These are phyloP conservation scores for Ranitomeya variabilis DNA, from an alignment of 2,113 vertebrate species.

Conservation along the genomic window DNA sequence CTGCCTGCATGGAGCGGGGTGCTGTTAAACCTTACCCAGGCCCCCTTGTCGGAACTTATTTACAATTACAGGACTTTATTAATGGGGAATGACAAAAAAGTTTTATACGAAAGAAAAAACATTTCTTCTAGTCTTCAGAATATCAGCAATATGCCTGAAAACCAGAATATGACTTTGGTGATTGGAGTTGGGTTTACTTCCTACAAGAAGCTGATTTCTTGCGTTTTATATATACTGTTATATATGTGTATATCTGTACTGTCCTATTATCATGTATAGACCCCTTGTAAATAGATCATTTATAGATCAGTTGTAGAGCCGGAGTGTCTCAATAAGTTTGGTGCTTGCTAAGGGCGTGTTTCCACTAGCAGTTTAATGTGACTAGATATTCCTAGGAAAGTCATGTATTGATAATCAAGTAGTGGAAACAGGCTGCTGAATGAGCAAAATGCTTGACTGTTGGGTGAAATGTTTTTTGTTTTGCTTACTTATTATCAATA, in stretches of 20 bases:
- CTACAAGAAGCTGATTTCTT: neutral
- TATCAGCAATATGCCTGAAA: neutral
- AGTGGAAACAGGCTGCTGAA: no score
- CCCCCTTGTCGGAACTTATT: slow-evolving; percentile 43
- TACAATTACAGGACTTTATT: slow-evolving; percentile 52
- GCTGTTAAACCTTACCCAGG: slow-evolving; percentile 36
- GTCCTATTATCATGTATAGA: neutral
- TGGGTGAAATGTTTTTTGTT: no score
- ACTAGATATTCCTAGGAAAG: no score
- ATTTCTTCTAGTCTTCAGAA: neutral
- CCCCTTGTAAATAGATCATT: no score
- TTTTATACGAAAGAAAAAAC: slow-evolving; percentile 7
- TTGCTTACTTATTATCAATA: no score
- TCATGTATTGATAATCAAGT: no score
- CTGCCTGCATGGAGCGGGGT: slow-evolving; percentile 17
- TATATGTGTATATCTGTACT: neutral
- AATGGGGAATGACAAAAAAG: slow-evolving; percentile 25
- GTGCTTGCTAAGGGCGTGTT: no score
- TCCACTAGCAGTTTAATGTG: no score
- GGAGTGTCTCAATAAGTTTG: neutral
- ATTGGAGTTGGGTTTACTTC: neutral
- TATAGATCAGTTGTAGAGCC: neutral
- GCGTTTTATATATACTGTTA: neutral
- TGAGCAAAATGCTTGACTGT: no score
- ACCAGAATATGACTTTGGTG: neutral